Conservation (phyloP, 2,113 vertebrate genomes). For the Sturnira hondurensis region DNA sequence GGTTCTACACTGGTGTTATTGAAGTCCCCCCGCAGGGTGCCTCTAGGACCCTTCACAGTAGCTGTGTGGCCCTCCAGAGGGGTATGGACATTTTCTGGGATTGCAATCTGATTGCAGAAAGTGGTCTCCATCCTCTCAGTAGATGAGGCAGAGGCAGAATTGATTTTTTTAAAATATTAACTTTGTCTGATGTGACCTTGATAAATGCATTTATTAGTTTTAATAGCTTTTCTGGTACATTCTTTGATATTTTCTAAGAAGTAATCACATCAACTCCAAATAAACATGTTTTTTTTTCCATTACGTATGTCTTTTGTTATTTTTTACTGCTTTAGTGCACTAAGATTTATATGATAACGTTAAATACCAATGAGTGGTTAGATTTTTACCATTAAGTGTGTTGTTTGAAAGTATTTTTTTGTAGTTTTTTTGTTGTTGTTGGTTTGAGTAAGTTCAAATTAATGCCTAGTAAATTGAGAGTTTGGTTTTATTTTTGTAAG, state of each 20-base stretch:
- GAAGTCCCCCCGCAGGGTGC: not conserved
- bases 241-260: not conserved
- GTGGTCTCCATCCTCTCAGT: not conserved
- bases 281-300: not conserved
- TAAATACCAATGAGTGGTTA: not conserved
- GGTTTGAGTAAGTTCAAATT: not conserved
- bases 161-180: not conserved
- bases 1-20: not conserved
- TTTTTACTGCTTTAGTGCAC: not conserved
- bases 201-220: not conserved
- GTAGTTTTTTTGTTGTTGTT: not conserved
- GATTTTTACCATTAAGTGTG: not conserved
- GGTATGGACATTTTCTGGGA: not conserved
- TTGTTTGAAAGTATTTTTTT: not conserved
- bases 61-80: not conserved
- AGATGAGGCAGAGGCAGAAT: not conserved
- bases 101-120: not conserved
- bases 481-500: not conserved
- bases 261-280: not conserved
- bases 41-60: not conserved
- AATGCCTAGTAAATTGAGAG: not conserved
- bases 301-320: not conserved
- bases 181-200: not conserved
- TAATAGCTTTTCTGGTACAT: not conserved
- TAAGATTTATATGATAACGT: not conserved